phyloP scores from a whole-genome alignment of 1,140 invertebrate genomes.

The Panonychus citri region DNA sequence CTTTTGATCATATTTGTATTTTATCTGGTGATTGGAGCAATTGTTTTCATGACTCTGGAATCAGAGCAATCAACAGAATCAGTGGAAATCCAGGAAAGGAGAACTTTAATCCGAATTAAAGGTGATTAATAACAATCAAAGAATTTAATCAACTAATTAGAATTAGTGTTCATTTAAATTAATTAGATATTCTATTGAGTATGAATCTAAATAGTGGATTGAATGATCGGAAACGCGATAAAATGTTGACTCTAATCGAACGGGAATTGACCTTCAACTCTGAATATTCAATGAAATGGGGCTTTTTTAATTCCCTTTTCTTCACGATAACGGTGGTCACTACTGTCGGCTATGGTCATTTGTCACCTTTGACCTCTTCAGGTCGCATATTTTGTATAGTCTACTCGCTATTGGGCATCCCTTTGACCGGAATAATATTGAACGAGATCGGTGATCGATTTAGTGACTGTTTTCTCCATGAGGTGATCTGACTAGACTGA shows the following conservation, averaged over 20 bases:
- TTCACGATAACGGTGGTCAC: constrained; percentile 82
- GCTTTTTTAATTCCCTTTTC: constrained; percentile 78
- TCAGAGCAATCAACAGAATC: constrained; percentile 36
- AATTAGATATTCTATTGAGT: background rate
- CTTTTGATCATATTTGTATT: constrained; percentile 40
- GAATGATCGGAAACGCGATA: background rate
- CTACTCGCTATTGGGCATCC: constrained; percentile 57
- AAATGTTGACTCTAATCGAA: background rate
- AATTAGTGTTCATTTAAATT: too few species aligned
- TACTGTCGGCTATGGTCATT: constrained; percentile 73
- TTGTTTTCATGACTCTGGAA: constrained; percentile 51
- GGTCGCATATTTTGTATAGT: constrained; percentile 66
- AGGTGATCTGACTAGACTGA: too few species aligned
- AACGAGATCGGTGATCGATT: constrained; percentile 17
- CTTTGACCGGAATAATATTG: constrained; percentile 32
- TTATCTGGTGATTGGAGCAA: constrained; percentile 44
- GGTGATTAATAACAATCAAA: constrained; percentile 12
- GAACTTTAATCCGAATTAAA: constrained; percentile 32
- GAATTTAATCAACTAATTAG: too few species aligned
- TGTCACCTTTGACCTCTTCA: constrained; percentile 49
- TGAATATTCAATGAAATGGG: constrained; percentile 32
- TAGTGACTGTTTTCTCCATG: constrained; percentile 13
- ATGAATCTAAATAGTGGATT: background rate
- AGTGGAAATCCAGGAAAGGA: constrained; percentile 28
- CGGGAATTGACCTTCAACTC: background rate